Base-by-base conservation (phyloP, 2,797 vertebrate genomes). In the Phaenicophaeus curvirostris region DNA sequence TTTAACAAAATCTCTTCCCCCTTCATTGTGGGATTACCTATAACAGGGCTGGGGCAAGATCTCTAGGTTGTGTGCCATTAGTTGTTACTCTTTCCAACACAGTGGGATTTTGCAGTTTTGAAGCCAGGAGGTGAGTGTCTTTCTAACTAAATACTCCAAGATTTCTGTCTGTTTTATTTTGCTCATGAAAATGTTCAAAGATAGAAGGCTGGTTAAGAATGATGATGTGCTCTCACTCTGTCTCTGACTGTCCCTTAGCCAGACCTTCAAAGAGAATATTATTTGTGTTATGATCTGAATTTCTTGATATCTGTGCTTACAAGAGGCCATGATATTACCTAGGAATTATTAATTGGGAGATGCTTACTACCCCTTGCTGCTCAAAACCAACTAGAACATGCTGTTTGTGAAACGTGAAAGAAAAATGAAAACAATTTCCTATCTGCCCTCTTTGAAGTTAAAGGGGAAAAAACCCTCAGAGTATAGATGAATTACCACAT, bases 381-480 rank as follows among this genome's bases (percentile, higher is more conserved):
- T 95, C 68, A 89, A 76, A 91, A 88, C 14, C 79, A 83, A 80
- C 68, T 66, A 90, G 50, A 93, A 86, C 86, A 54, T 62, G 30
- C 23, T 55, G 62, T 77, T 94, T 76, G 51, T 44, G 54, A 91
- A 95, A 88, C 51, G 63, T 85, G 74, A 96, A 96, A 90, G 76
- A 91, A 95, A 91, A 96, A 76, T 82, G 44, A 91, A 95, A 93
- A 89, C 77, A 67, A 92, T 94, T 96, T 96, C 83, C 61, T 94
- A 75, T 91, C 89, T 68, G 50, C 44, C 77, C 21, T 89, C 96
- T 97, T 97, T 97, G 96, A 97, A 97, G 95, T 95, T 78, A 88
- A 83, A 48, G 63, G 51, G 33, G 21, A 37, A 86, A 79, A 92
- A 55, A 6, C 48, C 82, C 85, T 90, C 72, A 75, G 83, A 76